Evolutionary conservation across 2,888 invertebrate genomes (phyloP), one percentile per base, ranked within the genome.

Genomic region (Microctonus brassicae): DNA sequence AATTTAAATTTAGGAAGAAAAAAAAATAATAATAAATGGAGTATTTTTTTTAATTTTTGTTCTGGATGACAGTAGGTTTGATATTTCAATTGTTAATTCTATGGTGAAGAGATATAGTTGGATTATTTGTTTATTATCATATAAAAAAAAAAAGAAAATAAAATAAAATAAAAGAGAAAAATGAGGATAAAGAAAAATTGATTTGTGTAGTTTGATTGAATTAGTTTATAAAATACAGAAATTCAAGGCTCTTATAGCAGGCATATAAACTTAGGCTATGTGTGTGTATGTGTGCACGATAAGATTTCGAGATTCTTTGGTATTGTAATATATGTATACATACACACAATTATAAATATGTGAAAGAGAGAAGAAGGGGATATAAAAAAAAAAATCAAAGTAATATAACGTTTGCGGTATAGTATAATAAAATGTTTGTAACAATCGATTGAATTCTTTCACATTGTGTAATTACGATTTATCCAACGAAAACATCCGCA

Each of bases 391-490:
- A 29, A 29, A 66, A 64, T n/a, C 34, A 57, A 17, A 66, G 34
- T 55, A 29, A n/a, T 47, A 47, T 47, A 47, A 47, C 47, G 47
- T n/a, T n/a, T 47, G 17, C 17, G n/a, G 47, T 47, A 47, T 47
- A 47, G 34, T 29, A n/a, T n/a, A n/a, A 33, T 29, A 60, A 66
- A 65, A 70, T 70, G 71, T 60, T 55, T 66, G 17, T 36, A 72
- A 63, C 57, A 68, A 68, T 62, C 62, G 67, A 62, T 72, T 72
- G 57, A 66, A 67, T 72, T 68, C 67, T 68, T 62, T 55, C 72
- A 72, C 62, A 68, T 72, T 72, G 62, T 68, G 17, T 47, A 67
- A 67, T 72, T 63, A 57, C 62, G 42, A 55, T 36, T 66, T 61
- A 9, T 58, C 17, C 58, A 55, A 57, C 26, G 39, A 67, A 72